Conservation (phyloP, 2,113 vertebrate genomes). For the Macheiramphus alcinus region DNA sequence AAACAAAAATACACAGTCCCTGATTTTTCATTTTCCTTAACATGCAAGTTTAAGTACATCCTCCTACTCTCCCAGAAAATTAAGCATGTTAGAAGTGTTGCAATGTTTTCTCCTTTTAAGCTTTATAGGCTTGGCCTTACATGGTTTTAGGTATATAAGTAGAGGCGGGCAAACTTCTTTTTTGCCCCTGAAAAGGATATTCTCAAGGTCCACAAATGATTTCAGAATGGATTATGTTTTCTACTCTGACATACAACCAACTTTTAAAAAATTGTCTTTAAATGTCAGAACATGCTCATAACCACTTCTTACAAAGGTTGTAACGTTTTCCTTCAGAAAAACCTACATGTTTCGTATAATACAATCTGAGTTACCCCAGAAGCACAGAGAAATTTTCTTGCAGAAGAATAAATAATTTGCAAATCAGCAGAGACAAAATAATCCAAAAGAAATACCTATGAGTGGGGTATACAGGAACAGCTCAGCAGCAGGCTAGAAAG, state of each 20-base stretch:
- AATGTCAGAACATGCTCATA: neutral
- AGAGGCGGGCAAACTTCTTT: fast-evolving
- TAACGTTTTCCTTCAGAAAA: neutral
- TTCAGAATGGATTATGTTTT: neutral
- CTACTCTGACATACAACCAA: neutral
- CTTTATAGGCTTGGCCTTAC: neutral
- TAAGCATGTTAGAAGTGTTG: neutral
- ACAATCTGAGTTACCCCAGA: neutral
- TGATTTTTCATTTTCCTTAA: neutral
- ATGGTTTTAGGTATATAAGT: neutral
- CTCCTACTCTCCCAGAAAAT: neutral
- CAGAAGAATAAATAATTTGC: neutral
- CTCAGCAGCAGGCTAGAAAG: neutral
- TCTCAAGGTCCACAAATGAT: neutral
- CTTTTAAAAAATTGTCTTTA: neutral
- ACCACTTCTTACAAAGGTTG: neutral
- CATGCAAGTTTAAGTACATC: neutral
- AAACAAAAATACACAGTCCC: neutral
- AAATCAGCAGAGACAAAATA: neutral
- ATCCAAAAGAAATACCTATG: neutral
- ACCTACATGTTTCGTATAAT: neutral
- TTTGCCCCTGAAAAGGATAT: neutral
- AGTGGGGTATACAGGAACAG: neutral
- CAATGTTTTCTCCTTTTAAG: neutral
- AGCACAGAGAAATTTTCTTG: neutral